Evolutionary conservation across 2,797 vertebrate genomes (phyloP).

Genomic region (Neolamprologus multifasciatus): DNA sequence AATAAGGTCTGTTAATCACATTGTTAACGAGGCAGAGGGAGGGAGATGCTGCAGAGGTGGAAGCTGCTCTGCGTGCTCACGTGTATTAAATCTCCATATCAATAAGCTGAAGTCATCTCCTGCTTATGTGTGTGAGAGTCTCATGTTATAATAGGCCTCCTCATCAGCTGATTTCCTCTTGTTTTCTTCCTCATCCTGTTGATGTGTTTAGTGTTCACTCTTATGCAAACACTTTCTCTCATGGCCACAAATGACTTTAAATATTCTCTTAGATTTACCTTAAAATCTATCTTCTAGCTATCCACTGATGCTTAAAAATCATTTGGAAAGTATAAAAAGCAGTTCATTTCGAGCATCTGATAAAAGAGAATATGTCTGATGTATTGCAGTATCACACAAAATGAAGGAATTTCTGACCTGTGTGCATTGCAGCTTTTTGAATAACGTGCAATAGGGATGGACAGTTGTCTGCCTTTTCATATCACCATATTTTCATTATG

Average conservation of each 20-base stretch:
- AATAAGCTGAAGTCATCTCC: not conserved
- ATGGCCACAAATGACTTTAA: not conserved
- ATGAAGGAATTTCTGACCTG: not conserved
- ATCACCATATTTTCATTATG: not conserved
- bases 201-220: not conserved
- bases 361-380: not conserved
- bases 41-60: not conserved
- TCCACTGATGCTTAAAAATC: not conserved
- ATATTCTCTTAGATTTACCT: not conserved
- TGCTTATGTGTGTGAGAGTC: not conserved
- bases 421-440: not conserved
- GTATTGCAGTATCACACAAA: not conserved
- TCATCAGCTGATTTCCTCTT: conserved; percentile 13
- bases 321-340: not conserved
- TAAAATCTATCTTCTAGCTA: not conserved
- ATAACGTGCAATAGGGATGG: not conserved
- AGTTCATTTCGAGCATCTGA: not conserved
- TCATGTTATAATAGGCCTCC: not conserved
- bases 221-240: not conserved
- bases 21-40: conserved; percentile 22
- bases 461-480: not conserved
- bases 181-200: not conserved
- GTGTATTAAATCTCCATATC: conserved; percentile 15
- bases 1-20: conserved; percentile 65
- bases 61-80: not conserved